Evolutionary conservation across 2,888 invertebrate species (phyloP).

Genomic region (Tortricodes alternella): DNA sequence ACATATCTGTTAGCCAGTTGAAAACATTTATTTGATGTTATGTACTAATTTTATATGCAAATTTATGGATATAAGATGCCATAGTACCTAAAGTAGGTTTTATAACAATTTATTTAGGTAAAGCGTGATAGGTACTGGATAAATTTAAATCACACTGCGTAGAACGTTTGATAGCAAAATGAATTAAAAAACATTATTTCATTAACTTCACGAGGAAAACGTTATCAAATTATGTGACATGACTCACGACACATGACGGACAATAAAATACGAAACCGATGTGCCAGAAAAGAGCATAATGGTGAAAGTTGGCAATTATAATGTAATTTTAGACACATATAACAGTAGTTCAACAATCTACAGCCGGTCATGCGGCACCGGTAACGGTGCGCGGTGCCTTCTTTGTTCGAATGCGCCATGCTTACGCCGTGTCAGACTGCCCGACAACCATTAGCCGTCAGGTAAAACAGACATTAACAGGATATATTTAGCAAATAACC

Average conservation of each 20-base stretch:
- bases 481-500: constrained; percentile 47
- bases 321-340: constrained; percentile 47
- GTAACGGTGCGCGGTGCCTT: constrained; percentile 30
- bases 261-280: neutral
- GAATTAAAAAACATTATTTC: neutral
- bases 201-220: constrained; percentile 1
- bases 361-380: constrained; percentile 28
- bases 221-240: constrained; percentile 11
- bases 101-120: neutral
- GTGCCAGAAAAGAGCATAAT: constrained; percentile 19
- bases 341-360: constrained; percentile 47
- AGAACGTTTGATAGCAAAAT: too few species aligned
- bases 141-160: neutral
- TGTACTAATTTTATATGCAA: neutral
- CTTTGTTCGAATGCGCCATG: constrained; percentile 31
- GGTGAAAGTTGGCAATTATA: constrained; percentile 43
- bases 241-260: neutral
- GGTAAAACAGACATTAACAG: constrained; percentile 34
- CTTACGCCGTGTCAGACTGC: constrained; percentile 13
- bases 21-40: neutral
- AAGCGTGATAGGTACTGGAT: too few species aligned
- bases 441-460: neutral
- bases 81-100: neutral
- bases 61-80: neutral
- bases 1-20: neutral